phyloP scores from a whole-genome alignment of 2,888 invertebrate genomes.

The Chrysotoxum bicinctum region DNA sequence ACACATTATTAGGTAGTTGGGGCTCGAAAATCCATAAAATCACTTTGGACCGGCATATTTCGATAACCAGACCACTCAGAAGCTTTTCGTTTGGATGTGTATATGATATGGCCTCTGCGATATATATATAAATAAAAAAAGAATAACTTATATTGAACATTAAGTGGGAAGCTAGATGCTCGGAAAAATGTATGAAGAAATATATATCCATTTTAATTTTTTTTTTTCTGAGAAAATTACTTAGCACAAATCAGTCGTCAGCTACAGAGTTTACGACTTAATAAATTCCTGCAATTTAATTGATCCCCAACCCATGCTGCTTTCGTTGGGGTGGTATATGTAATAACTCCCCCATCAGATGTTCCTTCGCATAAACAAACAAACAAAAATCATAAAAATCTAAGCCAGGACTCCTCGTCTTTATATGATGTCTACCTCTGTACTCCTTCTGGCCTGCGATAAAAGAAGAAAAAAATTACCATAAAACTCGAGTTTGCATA shows the following conservation, averaged over 20 bases:
- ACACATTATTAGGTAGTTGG: too few relatives aligned
- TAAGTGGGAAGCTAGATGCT: too few relatives aligned
- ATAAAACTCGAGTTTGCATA: constrained; percentile 69
- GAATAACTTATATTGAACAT: too few relatives aligned
- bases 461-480: constrained; percentile 32
- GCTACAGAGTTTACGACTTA: constrained; percentile 2
- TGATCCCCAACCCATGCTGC: constrained; percentile 2
- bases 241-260: constrained; percentile 11
- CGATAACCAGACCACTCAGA: too few relatives aligned
- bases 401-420: constrained; percentile 1
- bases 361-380: neutral
- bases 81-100: too few relatives aligned
- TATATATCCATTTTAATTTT: too few relatives aligned
- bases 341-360: neutral
- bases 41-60: too few relatives aligned
- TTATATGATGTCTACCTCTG: neutral
- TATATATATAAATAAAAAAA: too few relatives aligned
- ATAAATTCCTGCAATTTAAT: constrained; percentile 22
- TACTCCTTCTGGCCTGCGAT: neutral
- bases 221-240: too few relatives aligned
- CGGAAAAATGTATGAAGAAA: too few relatives aligned
- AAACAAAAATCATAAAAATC: constrained; percentile 19
- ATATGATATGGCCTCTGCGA: too few relatives aligned
- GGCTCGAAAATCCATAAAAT: too few relatives aligned
- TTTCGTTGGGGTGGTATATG: neutral